Conservation (phyloP, 2,888 invertebrate species). For the Pteria penguin region DNA sequence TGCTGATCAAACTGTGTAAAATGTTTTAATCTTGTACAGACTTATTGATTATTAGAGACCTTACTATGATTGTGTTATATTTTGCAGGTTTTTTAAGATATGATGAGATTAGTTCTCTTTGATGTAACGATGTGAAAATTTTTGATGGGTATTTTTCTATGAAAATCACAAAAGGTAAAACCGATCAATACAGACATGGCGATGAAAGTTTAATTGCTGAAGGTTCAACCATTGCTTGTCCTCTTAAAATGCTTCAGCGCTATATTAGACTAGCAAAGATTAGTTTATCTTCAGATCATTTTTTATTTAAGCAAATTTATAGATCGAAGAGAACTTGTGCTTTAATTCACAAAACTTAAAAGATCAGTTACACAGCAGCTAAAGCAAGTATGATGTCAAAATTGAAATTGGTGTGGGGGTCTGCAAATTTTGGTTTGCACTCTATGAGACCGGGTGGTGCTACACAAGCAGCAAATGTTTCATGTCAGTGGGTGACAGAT, state of each 20-base stretch:
- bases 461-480: not conserved
- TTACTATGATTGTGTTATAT: conserved; percentile 27
- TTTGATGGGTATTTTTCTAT: conserved; percentile 31
- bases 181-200: too few relatives aligned
- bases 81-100: conserved; percentile 28
- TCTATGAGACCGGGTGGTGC: not conserved
- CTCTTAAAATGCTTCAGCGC: too few relatives aligned
- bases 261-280: too few relatives aligned
- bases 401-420: not conserved
- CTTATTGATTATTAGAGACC: conserved; percentile 16
- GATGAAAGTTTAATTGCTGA: conserved; percentile 38
- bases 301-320: not conserved
- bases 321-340: not conserved
- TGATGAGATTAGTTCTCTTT: not conserved
- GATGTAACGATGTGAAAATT: conserved; percentile 26
- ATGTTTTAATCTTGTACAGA: conserved; percentile 4
- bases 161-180: conserved; percentile 30
- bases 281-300: not conserved
- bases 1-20: not conserved
- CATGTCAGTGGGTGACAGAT: not conserved
- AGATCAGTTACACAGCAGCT: not conserved
- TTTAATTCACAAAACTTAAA: not conserved
- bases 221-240: too few relatives aligned
- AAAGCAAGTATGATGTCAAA: not conserved
- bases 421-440: not conserved